A percentile compares a stretch with the other conserved stretches of the same genome.
Conservation (phyloP, 2,113 vertebrate species). For the Paramisgurnus dabryanus region DNA sequence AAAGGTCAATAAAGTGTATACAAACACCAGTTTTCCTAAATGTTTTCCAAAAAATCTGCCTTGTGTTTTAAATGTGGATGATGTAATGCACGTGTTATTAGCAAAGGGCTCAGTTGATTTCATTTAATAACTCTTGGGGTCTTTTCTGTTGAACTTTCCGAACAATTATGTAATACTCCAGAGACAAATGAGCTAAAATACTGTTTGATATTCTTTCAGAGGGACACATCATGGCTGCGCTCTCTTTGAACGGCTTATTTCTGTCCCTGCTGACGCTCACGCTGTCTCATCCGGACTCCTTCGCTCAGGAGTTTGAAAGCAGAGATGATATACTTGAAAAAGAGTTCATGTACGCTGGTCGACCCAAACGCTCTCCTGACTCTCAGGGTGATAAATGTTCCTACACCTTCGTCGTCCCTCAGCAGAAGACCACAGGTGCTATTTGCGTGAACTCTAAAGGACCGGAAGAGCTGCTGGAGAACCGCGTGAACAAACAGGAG, state of each 20-base stretch:
- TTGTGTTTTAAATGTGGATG: too few species aligned
- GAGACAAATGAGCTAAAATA: too few species aligned
- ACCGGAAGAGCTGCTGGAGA: conserved; percentile 80
- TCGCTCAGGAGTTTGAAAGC: conserved; percentile 70
- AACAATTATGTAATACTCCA: too few species aligned
- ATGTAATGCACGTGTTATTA: too few species aligned
- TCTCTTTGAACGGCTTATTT: conserved; percentile 18
- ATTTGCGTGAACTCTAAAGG: conserved; percentile 88
- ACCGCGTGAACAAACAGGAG: conserved; percentile 83
- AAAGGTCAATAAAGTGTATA: too few species aligned
- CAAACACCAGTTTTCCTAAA: too few species aligned
- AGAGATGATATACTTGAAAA: conserved; percentile 64
- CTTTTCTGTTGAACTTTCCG: too few species aligned
- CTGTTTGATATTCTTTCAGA: neutral
- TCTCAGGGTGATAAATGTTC: conserved; percentile 81
- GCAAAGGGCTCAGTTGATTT: too few species aligned
- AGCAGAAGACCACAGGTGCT: conserved; percentile 84
- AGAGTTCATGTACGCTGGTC: conserved; percentile 79
- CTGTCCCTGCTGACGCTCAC: conserved; percentile 68
- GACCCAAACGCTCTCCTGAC: conserved; percentile 67
- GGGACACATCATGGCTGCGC: neutral
- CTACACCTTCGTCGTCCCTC: conserved; percentile 88
- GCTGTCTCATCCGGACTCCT: conserved; percentile 26
- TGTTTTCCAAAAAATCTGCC: too few species aligned
- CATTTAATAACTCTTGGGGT: too few species aligned